Evolutionary conservation across 1,140 invertebrate genomes (phyloP).

Genomic region (Acyrthosiphon pisum): DNA sequence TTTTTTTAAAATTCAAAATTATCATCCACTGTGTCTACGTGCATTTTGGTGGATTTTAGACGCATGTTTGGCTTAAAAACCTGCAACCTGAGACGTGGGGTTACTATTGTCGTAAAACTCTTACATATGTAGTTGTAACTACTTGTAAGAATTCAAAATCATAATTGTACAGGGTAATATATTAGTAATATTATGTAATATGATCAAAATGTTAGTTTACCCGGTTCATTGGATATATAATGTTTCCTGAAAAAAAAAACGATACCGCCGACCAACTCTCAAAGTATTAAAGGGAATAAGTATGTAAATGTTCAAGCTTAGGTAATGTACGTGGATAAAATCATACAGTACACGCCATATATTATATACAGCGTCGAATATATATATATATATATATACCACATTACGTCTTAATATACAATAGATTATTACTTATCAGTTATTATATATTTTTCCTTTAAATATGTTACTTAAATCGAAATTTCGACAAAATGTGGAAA

Average conservation of each 20-base stretch:
- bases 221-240: background rate
- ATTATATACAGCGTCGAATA: background rate
- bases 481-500: background rate
- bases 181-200: background rate
- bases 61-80: background rate
- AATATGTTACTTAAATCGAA: background rate
- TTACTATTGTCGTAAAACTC: background rate
- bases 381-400: background rate
- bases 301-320: background rate
- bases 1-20: background rate
- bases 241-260: background rate
- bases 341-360: no score
- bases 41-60: background rate
- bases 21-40: background rate
- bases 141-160: background rate
- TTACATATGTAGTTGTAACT: background rate
- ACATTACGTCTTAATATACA: background rate
- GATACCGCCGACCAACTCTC: background rate
- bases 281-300: background rate
- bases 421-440: background rate
- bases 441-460: background rate
- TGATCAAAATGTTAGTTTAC: background rate
- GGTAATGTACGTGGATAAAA: background rate
- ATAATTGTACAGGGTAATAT: background rate
- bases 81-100: background rate